Conservation (phyloP, 2,888 invertebrate genomes). For the Trachelus troglodyta region DNA sequence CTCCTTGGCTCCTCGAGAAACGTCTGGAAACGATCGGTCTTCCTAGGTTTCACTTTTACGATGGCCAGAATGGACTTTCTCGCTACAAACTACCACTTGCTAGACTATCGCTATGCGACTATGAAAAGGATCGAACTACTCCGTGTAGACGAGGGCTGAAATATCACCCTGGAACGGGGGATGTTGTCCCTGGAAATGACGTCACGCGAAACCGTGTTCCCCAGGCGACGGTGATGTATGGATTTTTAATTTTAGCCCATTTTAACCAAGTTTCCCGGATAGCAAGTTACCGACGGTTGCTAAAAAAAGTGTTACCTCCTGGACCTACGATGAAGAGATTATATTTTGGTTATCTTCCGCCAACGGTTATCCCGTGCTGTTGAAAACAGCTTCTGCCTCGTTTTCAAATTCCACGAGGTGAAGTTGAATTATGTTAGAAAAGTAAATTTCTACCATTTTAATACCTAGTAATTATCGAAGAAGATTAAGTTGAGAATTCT, state of each 20-base stretch:
- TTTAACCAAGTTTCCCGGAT: neutral
- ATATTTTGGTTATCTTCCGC: neutral
- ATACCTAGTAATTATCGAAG: neutral
- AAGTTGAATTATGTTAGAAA: neutral
- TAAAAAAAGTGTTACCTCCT: neutral
- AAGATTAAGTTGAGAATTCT: neutral
- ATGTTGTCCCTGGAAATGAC: slow-evolving; percentile 6
- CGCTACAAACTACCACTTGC: slow-evolving; percentile 24
- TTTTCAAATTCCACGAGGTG: neutral
- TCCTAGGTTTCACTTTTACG: neutral
- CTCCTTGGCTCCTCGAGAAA: neutral
- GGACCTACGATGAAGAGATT: neutral
- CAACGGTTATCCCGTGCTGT: neutral
- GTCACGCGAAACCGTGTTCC: neutral
- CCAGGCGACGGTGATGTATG: neutral
- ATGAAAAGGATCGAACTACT: slow-evolving; percentile 7
- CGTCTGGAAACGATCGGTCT: neutral
- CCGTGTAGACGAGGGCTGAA: neutral
- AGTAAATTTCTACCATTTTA: neutral
- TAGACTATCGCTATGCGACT: slow-evolving; percentile 20
- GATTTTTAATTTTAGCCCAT: slow-evolving; percentile 1
- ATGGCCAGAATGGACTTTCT: neutral
- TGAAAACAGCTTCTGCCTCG: neutral
- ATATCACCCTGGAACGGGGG: neutral
- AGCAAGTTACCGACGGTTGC: neutral